Percentiles rank a stretch among this genome's conserved stretches.
Evolutionary conservation across 2,888 invertebrate species (phyloP).

Genomic region (Andrena bicolor): DNA sequence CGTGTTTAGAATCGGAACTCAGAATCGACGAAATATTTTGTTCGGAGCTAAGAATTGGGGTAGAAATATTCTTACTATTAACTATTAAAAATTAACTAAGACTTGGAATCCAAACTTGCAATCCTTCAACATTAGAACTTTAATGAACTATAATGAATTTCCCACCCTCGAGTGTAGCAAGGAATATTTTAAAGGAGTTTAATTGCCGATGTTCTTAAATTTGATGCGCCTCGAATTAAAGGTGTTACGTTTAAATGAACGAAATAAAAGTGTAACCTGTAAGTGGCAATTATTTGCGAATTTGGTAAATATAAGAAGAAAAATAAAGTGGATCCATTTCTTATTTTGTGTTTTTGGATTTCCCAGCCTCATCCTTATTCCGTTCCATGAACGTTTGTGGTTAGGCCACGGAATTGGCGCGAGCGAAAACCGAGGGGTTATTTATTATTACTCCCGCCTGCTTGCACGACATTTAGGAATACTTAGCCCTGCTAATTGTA

Average conservation of each 20-base stretch:
- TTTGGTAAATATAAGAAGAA: background rate
- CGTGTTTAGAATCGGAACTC: slow-evolving; percentile 3
- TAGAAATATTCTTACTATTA: background rate
- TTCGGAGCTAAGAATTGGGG: background rate
- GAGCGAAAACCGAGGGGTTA: background rate
- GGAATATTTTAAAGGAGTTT: background rate
- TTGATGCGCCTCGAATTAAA: background rate
- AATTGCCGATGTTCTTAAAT: background rate
- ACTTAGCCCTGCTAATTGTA: slow-evolving; percentile 34
- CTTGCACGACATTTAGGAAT: slow-evolving; percentile 12
- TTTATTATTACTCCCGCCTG: slow-evolving; percentile 22
- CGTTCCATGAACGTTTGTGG: background rate
- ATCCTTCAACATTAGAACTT: background rate
- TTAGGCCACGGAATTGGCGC: background rate
- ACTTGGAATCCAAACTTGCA: background rate
- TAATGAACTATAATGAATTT: background rate
- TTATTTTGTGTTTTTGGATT: no score
- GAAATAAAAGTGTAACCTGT: background rate
- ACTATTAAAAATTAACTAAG: background rate
- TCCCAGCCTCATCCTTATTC: background rate
- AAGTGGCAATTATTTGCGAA: background rate
- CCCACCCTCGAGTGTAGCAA: background rate
- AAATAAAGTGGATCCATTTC: no score
- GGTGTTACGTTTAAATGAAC: background rate
- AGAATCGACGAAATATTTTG: background rate